Conservation (phyloP, 2,113 vertebrate genomes). For the Tachysurus vachellii region DNA sequence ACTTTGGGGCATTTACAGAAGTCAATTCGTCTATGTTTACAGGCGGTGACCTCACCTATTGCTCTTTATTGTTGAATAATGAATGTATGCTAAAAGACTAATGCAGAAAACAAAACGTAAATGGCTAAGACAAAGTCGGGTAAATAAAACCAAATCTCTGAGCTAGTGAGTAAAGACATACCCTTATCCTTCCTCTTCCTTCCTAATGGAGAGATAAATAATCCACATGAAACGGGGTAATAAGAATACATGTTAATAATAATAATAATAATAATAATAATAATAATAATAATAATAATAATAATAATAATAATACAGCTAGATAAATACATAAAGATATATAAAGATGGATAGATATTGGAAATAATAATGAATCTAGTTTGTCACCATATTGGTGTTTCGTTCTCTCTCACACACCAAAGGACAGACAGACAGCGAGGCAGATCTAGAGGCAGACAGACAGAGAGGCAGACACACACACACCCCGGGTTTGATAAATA, state of each 20-base stretch:
- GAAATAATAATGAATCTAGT: background rate
- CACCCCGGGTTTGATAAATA: slow-evolving; percentile 51
- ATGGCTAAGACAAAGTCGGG: background rate
- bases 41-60: background rate
- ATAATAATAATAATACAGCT: too few species aligned
- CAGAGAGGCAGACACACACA: slow-evolving; percentile 42
- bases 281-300: too few species aligned
- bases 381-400: background rate
- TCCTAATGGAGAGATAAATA: background rate
- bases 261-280: too few species aligned
- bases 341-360: too few species aligned
- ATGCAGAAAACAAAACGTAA: background rate
- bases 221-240: background rate
- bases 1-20: background rate
- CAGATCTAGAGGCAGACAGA: too few species aligned
- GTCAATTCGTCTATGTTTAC: background rate
- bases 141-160: background rate
- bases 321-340: too few species aligned
- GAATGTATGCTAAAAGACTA: background rate
- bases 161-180: background rate
- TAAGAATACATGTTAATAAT: background rate
- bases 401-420: slow-evolving; percentile 19
- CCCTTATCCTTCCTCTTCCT: background rate
- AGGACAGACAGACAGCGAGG: background rate
- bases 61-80: background rate